phyloP scores from a whole-genome alignment of 2,113 vertebrate genomes.

The Panthera uncia region DNA sequence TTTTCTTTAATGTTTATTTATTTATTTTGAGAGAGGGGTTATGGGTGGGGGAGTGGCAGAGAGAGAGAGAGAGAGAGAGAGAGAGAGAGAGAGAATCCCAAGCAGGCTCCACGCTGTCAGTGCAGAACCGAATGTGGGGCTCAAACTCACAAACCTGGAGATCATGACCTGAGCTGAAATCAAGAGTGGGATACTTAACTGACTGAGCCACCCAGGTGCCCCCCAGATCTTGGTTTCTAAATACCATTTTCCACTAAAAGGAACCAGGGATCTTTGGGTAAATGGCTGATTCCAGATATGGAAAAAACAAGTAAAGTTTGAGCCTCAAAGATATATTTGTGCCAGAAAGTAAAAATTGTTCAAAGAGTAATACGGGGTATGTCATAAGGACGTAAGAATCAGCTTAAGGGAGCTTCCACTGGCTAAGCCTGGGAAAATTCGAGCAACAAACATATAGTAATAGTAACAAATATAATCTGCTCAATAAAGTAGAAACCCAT shows the following conservation, averaged over 20 bases:
- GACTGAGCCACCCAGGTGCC: too few relatives aligned
- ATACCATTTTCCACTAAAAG: background rate
- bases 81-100: too few relatives aligned
- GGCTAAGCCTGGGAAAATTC: background rate
- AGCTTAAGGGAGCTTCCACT: background rate
- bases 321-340: background rate
- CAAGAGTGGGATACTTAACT: too few relatives aligned
- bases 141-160: too few relatives aligned
- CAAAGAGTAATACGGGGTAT: background rate
- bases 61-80: too few relatives aligned
- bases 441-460: background rate
- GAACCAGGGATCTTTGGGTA: background rate
- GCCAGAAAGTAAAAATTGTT: background rate
- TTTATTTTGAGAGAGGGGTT: too few relatives aligned
- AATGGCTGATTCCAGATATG: background rate
- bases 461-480: background rate
- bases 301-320: background rate
- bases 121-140: too few relatives aligned
- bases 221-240: background rate
- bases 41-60: too few relatives aligned
- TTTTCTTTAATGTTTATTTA: too few relatives aligned
- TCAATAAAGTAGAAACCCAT: background rate
- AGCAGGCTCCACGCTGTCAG: too few relatives aligned
- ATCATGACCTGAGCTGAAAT: too few relatives aligned
- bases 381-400: background rate